A percentile compares a stretch with the other conserved stretches of the same genome.
Evolutionary conservation across 2,797 vertebrate genomes (phyloP).

Genomic region (Pangasius macronema): DNA sequence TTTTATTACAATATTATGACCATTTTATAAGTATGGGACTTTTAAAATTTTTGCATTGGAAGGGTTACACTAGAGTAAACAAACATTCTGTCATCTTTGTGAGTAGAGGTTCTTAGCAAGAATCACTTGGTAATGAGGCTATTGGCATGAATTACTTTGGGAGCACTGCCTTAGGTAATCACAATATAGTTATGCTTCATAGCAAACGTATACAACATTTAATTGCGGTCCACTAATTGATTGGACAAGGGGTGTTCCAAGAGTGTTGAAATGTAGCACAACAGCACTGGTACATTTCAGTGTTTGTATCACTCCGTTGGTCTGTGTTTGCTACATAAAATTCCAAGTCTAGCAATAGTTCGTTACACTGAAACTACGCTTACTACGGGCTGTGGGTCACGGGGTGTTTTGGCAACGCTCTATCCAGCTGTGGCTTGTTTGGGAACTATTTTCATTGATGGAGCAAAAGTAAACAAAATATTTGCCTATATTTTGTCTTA

Average conservation of each 20-base stretch:
- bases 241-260: background rate
- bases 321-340: background rate
- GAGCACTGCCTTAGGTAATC: background rate
- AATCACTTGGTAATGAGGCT: background rate
- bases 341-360: background rate
- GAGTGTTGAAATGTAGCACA: background rate
- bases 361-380: background rate
- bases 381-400: background rate
- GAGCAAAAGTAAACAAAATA: background rate
- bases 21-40: background rate
- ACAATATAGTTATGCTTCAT: background rate
- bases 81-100: background rate
- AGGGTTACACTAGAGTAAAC: background rate
- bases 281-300: background rate
- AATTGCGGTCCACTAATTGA: background rate
- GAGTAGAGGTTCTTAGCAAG: background rate
- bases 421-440: background rate
- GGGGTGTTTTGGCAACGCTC: background rate
- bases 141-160: background rate
- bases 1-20: background rate
- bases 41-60: background rate
- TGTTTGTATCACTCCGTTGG: background rate
- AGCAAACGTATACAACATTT: slow-evolving; percentile 7
- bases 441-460: background rate
- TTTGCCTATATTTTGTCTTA: background rate